Percentiles rank a stretch among this genome's conserved stretches.
phyloP scores from a whole-genome alignment of 2,888 invertebrate genomes.

The Rotaria macrura region DNA sequence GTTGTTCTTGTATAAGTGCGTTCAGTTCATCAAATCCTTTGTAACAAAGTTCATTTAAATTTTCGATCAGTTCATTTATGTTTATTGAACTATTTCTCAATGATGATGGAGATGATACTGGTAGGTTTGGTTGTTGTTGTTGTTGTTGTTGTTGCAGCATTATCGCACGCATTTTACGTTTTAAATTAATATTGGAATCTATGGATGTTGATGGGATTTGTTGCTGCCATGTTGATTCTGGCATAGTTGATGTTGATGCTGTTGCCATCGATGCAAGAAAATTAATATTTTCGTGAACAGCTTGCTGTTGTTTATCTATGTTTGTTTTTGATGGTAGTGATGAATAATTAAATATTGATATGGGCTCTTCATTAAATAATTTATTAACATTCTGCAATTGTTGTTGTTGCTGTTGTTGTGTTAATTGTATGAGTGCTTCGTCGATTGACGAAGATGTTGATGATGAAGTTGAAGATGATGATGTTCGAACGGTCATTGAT shows the following conservation, averaged over 20 bases:
- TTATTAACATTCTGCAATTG: not conserved
- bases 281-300: not conserved
- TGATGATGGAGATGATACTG: not conserved
- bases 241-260: not conserved
- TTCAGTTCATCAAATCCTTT: conserved; percentile 1
- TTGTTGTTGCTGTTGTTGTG: not conserved
- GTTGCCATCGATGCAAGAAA: not conserved
- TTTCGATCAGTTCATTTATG: not conserved
- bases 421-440: not conserved
- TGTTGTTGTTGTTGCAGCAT: not conserved
- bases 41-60: conserved; percentile 10
- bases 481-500: not conserved
- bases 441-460: not conserved
- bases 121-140: not conserved
- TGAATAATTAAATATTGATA: not conserved
- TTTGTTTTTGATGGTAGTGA: not conserved
- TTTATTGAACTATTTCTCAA: not conserved
- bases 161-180: not conserved
- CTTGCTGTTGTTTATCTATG: not conserved
- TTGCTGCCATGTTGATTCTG: not conserved
- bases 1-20: not conserved
- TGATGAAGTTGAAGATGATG: not conserved
- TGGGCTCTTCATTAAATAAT: not conserved
- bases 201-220: not conserved
- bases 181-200: not conserved